Base-by-base conservation (phyloP, 2,113 vertebrate species). In the Silurus asotus region DNA sequence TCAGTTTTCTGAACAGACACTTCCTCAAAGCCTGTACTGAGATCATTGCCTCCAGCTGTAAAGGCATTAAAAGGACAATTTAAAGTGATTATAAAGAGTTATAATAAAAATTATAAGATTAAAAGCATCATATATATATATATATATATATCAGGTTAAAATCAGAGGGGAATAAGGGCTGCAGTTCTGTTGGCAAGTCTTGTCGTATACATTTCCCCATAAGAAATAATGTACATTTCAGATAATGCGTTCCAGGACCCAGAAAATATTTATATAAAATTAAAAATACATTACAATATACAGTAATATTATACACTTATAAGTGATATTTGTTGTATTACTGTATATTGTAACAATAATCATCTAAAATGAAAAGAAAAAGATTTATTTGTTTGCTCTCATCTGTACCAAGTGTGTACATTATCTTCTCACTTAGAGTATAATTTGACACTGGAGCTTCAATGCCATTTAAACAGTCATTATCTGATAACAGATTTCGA, bases 21-120 rank as follows among this genome's bases (percentile, higher is more conserved):
- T 11, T 87, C 92, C 65, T 96, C 95, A 2, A 93, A 95, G 0
- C 89, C 93, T 91, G 91, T 93, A 87, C 92, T 94, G 87, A 95
- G 92, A 85, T 96, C 95, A 0, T 92, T 87, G 20, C 91, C 87
- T 62, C 91, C 91, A 49, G 81, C 93, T 94, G 90, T 23, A 88
- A 69, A 65, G 87, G 45, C 85, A 28, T 37, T 23, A 84, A n/a
- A 45, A 79, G 4, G 17, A 11, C 28, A 11, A 20, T 79, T 45
- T 79, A 59, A 45, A 37, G 9, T 37, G 37, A 37, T 37, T 37
- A 37, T 2, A 37, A 37, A 37, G 37, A 37, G 37, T 37, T 37
- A 37, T 2, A 37, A 37, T 37, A 37, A 37, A 37, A 37, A 37
- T 37, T 37, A 37, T 37, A 37, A 6, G 45, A 48, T 49, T 72